A percentile compares a stretch with the other conserved stretches of the same genome.
phyloP scores from a whole-genome alignment of 2,888 invertebrate genomes.

The Drosophila histrio region DNA sequence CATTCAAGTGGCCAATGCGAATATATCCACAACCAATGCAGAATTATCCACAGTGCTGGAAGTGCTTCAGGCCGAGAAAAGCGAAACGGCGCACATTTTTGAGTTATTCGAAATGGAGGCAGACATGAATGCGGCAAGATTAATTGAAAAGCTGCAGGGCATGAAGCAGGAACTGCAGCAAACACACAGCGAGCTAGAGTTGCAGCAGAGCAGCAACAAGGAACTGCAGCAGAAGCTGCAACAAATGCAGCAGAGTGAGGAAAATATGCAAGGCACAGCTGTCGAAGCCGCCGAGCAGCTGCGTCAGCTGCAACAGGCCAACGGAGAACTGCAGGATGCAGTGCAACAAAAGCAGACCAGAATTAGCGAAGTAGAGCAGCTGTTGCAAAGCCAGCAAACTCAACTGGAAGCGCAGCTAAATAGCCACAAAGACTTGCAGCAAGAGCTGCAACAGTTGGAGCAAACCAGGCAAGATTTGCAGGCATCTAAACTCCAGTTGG shows the following conservation, averaged over 20 bases:
- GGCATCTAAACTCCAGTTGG: constrained; percentile 29
- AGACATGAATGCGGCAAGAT: constrained; percentile 71
- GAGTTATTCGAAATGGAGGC: constrained; percentile 81
- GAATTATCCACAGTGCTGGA: constrained; percentile 72
- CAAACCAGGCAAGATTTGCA: constrained; percentile 34
- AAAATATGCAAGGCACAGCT: constrained; percentile 34
- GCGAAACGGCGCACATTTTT: constrained; percentile 79
- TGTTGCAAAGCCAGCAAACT: constrained; percentile 18
- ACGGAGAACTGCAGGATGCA: constrained; percentile 44
- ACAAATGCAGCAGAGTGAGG: constrained; percentile 34
- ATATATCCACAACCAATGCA: constrained; percentile 76
- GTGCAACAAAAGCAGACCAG: constrained; percentile 29
- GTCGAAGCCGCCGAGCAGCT: constrained; percentile 57
- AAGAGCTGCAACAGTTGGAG: constrained; percentile 38
- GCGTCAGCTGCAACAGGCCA: constrained; percentile 58
- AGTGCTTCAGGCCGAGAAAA: constrained; percentile 75
- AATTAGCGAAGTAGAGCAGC: constrained; percentile 17
- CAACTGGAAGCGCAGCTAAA: constrained; percentile 41
- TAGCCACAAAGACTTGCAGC: constrained; percentile 49
- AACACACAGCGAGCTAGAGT: constrained; percentile 55
- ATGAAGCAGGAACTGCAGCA: constrained; percentile 70
- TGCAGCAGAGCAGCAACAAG: constrained; percentile 40
- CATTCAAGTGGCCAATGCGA: constrained; percentile 74
- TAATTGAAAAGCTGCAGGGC: constrained; percentile 66
- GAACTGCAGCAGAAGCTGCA: constrained; percentile 32